phyloP scores from a whole-genome alignment of 2,113 vertebrate genomes.

The Sprattus sprattus region DNA sequence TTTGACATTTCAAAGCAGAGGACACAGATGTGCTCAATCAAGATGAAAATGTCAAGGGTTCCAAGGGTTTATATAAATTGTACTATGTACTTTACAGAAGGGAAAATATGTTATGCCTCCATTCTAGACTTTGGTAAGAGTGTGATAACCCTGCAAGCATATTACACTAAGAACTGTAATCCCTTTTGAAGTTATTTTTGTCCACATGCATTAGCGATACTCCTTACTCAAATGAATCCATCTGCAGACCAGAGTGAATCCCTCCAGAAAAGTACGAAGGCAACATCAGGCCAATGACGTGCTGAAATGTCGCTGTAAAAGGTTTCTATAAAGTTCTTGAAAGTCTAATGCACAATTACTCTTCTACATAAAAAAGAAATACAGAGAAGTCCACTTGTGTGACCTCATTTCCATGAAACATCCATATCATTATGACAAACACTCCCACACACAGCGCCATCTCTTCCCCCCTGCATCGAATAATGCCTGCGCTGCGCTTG shows the following conservation, averaged over 20 bases:
- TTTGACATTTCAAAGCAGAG: neutral
- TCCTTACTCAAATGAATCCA: neutral
- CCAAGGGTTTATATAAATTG: too few species aligned
- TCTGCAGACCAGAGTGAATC: neutral
- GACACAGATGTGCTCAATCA: neutral
- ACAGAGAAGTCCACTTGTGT: neutral
- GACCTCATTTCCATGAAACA: neutral
- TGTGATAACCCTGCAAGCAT: neutral
- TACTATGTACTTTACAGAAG: neutral
- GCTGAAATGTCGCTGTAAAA: neutral
- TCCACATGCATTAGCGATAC: slow-evolving; percentile 4
- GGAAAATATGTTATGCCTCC: neutral
- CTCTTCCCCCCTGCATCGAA: neutral
- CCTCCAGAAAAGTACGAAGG: neutral
- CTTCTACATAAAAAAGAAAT: neutral
- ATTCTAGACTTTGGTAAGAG: neutral
- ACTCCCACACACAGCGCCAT: neutral
- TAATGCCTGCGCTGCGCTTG: neutral
- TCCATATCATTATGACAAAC: slow-evolving; percentile 8
- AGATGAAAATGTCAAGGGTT: neutral
- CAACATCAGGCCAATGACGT: neutral
- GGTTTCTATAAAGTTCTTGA: neutral
- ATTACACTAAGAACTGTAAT: neutral
- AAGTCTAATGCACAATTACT: slow-evolving; percentile 1
- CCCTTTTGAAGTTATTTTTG: slow-evolving; percentile 13